phyloP scores from a whole-genome alignment of 2,797 vertebrate species.

The Diglossa cyanea region DNA sequence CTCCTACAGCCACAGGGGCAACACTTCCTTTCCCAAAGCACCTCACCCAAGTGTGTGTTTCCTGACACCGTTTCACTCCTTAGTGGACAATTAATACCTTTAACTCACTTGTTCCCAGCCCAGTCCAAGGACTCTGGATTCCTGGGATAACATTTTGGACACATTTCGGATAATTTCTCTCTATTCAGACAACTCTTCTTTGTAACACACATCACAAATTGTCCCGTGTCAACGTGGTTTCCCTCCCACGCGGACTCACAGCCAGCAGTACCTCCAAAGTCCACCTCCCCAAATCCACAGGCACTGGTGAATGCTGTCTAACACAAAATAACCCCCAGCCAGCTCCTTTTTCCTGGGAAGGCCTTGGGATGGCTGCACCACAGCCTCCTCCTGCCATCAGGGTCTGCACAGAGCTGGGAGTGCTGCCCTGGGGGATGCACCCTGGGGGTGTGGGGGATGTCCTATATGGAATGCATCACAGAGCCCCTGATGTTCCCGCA shows the following conservation, averaged over 20 bases:
- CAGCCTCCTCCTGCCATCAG: background rate
- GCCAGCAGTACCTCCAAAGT: background rate
- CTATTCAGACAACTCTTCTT: background rate
- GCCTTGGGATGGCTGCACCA: background rate
- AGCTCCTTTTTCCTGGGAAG: background rate
- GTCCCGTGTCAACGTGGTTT: accelerated
- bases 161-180: background rate
- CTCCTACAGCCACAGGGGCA: background rate
- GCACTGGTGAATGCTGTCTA: background rate
- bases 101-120: background rate
- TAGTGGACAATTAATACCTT: background rate
- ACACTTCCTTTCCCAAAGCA: background rate
- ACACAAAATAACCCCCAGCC: accelerated
- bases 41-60: background rate
- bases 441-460: too few species aligned
- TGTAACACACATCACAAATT: background rate
- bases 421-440: background rate
- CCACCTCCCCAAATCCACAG: background rate
- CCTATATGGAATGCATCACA: background rate
- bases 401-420: background rate
- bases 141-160: background rate
- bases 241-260: accelerated
- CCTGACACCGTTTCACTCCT: accelerated
- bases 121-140: accelerated
- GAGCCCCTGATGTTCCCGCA: background rate